phyloP scores from a whole-genome alignment of 1,140 invertebrate species.

The Mizuhopecten yessoensis region DNA sequence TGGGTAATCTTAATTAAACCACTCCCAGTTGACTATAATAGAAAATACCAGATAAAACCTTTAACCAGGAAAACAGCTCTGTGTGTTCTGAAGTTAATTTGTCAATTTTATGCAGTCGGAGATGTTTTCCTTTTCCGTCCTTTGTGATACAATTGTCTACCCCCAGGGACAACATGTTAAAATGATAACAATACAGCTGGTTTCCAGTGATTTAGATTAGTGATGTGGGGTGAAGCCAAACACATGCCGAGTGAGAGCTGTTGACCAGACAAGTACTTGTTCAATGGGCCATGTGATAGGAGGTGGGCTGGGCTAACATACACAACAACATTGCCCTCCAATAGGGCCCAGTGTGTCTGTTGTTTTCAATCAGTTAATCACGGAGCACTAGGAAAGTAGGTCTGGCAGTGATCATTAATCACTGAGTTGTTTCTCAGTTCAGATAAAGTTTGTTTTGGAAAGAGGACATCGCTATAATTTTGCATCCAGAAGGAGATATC shows the following conservation, averaged over 20 bases:
- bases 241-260: not conserved
- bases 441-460: conserved; percentile 23
- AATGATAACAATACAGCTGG: conserved; percentile 17
- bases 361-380: conserved; percentile 30
- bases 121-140: not conserved
- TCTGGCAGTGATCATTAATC: conserved; percentile 3
- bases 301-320: not conserved
- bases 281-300: not conserved
- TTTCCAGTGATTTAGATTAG: not conserved
- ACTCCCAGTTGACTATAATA: not conserved
- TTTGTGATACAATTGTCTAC: conserved; percentile 6
- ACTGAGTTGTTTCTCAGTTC: not conserved
- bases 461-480: not conserved
- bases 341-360: not conserved
- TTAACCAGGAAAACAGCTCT: not conserved
- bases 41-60: no score
- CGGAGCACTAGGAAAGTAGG: not conserved
- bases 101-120: conserved; percentile 23
- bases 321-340: no score
- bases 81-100: not conserved
- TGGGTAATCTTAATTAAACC: not conserved
- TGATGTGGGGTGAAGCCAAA: not conserved
- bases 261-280: not conserved
- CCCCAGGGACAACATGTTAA: not conserved
- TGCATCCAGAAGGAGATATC: not conserved